phyloP scores from a whole-genome alignment of 1,140 invertebrate species.

The Melipona quadrifasciata region DNA sequence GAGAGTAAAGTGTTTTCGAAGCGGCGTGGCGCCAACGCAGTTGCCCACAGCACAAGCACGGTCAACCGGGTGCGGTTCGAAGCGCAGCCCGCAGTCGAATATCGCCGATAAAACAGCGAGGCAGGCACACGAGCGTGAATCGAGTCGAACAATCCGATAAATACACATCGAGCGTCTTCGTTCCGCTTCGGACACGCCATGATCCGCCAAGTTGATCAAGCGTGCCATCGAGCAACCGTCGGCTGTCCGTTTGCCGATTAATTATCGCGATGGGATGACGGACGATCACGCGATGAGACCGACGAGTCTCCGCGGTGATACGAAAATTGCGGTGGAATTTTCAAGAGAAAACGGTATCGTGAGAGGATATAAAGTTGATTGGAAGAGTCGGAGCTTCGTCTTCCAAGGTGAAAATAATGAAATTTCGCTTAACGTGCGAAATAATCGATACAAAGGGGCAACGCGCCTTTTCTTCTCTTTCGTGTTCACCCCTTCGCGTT shows the following conservation, averaged over 20 bases:
- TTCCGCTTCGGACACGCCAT: neutral
- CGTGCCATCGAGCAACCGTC: neutral
- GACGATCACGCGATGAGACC: neutral
- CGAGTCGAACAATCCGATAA: slow-evolving; percentile 6
- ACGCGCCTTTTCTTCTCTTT: no score
- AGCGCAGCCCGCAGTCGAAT: slow-evolving; percentile 19
- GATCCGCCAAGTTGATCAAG: slow-evolving; percentile 9
- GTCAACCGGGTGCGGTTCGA: slow-evolving; percentile 27
- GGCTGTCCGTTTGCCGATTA: slow-evolving; percentile 25
- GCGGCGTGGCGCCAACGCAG: slow-evolving; percentile 60
- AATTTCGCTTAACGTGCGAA: neutral
- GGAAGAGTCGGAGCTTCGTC: no score
- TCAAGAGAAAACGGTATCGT: neutral
- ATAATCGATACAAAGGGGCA: neutral
- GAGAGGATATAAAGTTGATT: neutral
- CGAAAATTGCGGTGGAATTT: neutral
- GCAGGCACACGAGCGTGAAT: neutral
- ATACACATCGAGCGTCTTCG: slow-evolving; percentile 41
- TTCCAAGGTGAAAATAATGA: neutral
- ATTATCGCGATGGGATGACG: slow-evolving; percentile 8
- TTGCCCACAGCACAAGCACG: neutral
- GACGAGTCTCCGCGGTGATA: neutral
- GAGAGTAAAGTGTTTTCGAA: slow-evolving; percentile 73
- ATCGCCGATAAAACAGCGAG: slow-evolving; percentile 41
- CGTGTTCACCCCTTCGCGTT: no score